phyloP scores from a whole-genome alignment of 2,113 vertebrate genomes.

The Phycodurus eques region DNA sequence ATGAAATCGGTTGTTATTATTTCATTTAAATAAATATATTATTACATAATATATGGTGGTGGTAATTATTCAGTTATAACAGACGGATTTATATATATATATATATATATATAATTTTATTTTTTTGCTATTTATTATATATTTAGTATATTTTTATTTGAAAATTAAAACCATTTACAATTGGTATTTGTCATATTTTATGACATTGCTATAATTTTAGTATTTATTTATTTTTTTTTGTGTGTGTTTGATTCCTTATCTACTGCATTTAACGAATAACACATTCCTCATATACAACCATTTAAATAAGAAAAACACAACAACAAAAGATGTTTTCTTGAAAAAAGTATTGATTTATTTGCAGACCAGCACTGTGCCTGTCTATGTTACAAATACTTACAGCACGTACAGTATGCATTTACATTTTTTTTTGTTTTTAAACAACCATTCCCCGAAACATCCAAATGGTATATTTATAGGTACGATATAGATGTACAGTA shows the following conservation, averaged over 20 bases:
- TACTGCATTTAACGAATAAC: too few relatives aligned
- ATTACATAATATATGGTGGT: neutral
- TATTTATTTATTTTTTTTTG: too few relatives aligned
- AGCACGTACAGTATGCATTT: constrained; percentile 48
- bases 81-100: neutral
- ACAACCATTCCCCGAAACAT: constrained; percentile 60
- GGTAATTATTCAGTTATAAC: neutral
- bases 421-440: constrained; percentile 13
- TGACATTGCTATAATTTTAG: too few relatives aligned
- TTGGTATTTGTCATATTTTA: too few relatives aligned
- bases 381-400: constrained; percentile 60
- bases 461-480: constrained; percentile 53
- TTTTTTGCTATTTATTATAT: neutral
- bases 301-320: neutral
- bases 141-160: neutral
- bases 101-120: neutral
- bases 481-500: constrained; percentile 68
- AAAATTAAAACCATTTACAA: too few relatives aligned
- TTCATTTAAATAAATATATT: neutral
- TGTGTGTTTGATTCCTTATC: too few relatives aligned
- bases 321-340: constrained; percentile 30
- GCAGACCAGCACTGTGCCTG: constrained; percentile 47
- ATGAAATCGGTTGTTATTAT: too few relatives aligned
- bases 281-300: too few relatives aligned
- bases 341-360: constrained; percentile 72